phyloP scores from a whole-genome alignment of 2,888 invertebrate genomes.

The Mimas tiliae region DNA sequence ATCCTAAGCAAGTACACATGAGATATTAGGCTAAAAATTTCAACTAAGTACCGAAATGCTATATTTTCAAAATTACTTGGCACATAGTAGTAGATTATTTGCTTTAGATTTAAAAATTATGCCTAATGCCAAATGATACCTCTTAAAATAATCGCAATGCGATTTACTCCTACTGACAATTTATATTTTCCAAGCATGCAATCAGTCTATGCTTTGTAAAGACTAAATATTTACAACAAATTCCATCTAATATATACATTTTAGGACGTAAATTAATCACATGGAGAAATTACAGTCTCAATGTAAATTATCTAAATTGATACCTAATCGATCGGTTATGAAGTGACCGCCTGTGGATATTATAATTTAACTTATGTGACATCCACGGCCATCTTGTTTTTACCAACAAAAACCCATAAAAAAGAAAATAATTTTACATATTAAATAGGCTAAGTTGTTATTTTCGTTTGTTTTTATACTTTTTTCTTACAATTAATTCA shows the following conservation, averaged over 20 bases:
- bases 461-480: too few relatives aligned
- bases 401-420: background rate
- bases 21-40: background rate
- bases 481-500: background rate
- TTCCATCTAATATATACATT: constrained; percentile 28
- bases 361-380: background rate
- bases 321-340: constrained; percentile 4
- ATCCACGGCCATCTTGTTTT: constrained; percentile 4
- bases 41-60: background rate
- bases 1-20: background rate
- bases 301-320: constrained; percentile 31
- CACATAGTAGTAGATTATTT: background rate
- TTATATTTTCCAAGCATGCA: constrained; percentile 32
- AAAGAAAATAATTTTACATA: background rate
- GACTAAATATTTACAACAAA: constrained; percentile 40
- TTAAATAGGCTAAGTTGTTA: too few relatives aligned
- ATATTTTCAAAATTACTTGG: constrained; percentile 3
- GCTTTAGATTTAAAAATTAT: background rate
- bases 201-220: constrained; percentile 51
- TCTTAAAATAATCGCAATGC: constrained; percentile 6
- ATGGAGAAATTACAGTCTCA: constrained; percentile 30
- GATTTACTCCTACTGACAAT: constrained; percentile 23
- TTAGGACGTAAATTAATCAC: constrained; percentile 32
- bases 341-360: background rate
- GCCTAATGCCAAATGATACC: background rate